These are phyloP conservation scores for Coleophora flavipennella DNA, from an alignment of 2,888 invertebrate species.

Conservation along the genomic window DNA sequence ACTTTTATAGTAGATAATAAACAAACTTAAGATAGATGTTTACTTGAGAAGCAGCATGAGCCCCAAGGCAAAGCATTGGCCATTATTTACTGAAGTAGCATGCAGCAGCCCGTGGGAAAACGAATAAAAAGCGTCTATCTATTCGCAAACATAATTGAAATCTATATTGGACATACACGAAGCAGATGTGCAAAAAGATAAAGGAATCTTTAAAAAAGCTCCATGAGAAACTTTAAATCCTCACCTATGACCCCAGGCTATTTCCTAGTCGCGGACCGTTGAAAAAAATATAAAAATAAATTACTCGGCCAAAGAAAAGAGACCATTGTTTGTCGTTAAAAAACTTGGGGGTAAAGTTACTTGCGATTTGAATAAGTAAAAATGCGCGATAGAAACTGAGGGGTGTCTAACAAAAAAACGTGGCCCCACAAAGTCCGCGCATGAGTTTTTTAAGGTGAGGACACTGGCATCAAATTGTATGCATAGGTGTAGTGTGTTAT, in stretches of 20 bases:
- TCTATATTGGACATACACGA: conserved; percentile 22
- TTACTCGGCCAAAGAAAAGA: conserved; percentile 47
- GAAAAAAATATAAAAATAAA: conserved; percentile 51
- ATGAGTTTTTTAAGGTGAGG: conserved; percentile 57
- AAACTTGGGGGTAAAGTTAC: conserved; percentile 56
- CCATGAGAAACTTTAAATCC: conserved; percentile 55
- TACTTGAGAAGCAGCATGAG: too few species aligned
- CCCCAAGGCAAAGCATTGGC: not conserved
- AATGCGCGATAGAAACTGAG: conserved; percentile 39
- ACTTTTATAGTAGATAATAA: too few species aligned
- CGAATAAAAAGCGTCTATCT: conserved; percentile 25
- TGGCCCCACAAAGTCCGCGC: conserved; percentile 32
- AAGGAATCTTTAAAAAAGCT: conserved; percentile 44
- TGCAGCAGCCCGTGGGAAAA: conserved; percentile 32
- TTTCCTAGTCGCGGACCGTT: conserved; percentile 44
- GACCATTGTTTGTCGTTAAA: conserved; percentile 55
- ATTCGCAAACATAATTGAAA: conserved; percentile 15
- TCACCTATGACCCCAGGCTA: conserved; percentile 67
- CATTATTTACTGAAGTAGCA: not conserved
- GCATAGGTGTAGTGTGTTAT: too few species aligned
- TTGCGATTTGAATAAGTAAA: conserved; percentile 59
- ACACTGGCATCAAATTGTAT: conserved; percentile 20
- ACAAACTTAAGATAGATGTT: too few species aligned
- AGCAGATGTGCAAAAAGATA: conserved; percentile 56
- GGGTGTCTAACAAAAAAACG: conserved; percentile 52